phyloP scores from a whole-genome alignment of 1,140 invertebrate species.

The Bombus soroeensis region DNA sequence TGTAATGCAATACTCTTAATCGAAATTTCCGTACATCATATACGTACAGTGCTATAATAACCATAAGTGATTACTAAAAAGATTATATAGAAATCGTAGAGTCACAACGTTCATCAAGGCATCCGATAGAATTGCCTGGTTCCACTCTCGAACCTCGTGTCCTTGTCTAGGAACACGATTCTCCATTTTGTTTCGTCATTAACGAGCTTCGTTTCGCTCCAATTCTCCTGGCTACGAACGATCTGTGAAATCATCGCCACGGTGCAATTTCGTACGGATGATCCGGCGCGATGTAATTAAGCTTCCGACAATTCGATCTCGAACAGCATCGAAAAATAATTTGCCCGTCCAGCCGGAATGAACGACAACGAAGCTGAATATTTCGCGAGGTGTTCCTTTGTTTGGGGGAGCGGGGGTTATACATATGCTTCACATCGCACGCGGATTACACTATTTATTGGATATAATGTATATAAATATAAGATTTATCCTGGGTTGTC shows the following conservation, averaged over 20 bases:
- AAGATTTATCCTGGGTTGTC: background rate
- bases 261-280: background rate
- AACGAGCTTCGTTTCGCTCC: conserved; percentile 4
- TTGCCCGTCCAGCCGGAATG: background rate
- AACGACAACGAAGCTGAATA: conserved; percentile 36
- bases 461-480: conserved; percentile 54
- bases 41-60: conserved; percentile 36
- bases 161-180: background rate
- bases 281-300: background rate
- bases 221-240: conserved; percentile 7
- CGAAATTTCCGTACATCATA: conserved; percentile 13
- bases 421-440: conserved; percentile 7
- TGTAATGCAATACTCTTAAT: conserved; percentile 44
- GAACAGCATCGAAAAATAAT: background rate
- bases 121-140: background rate
- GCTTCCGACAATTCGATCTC: background rate
- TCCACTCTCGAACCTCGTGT: background rate
- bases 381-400: background rate
- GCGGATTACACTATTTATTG: conserved; percentile 37
- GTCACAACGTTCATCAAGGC: background rate
- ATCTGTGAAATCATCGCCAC: conserved; percentile 27
- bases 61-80: conserved; percentile 32
- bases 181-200: conserved; percentile 11
- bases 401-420: background rate
- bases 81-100: conserved; percentile 33